A percentile compares a stretch with the other conserved stretches of the same genome.
Conservation (phyloP, 2,888 invertebrate species). For the Ennomos erosarius region DNA sequence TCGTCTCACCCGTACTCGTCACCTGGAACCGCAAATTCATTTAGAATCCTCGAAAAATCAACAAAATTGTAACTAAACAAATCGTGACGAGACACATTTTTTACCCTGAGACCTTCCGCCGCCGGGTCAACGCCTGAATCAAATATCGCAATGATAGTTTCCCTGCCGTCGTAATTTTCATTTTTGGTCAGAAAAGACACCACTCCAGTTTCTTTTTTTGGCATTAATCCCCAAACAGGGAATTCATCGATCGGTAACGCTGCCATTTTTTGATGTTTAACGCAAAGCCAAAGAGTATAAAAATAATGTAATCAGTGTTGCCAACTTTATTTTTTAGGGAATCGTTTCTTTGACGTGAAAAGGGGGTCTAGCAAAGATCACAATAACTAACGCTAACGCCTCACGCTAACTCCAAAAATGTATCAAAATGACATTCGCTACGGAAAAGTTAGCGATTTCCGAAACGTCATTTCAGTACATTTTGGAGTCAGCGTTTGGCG, state of each 20-base stretch:
- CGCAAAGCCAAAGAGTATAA: conserved; percentile 1
- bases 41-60: conserved; percentile 25
- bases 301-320: too few species aligned
- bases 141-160: conserved; percentile 96
- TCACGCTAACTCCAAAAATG: too few species aligned
- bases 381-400: too few species aligned
- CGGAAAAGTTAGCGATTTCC: too few species aligned
- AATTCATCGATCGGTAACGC: conserved; percentile 87
- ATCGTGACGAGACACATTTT: conserved; percentile 78
- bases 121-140: conserved; percentile 99
- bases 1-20: conserved; percentile 94
- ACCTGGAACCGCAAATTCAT: conserved; percentile 82
- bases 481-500: too few species aligned
- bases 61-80: conserved; percentile 56
- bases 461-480: too few species aligned
- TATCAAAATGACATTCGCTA: too few species aligned
- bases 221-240: conserved; percentile 94
- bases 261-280: conserved; percentile 83
- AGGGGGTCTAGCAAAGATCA: too few species aligned
- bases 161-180: conserved; percentile 96
- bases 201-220: conserved; percentile 98
- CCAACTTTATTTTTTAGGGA: too few species aligned
- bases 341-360: too few species aligned
- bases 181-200: conserved; percentile 94
- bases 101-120: conserved; percentile 96